Base-by-base conservation (phyloP, 2,888 invertebrate species). In the Criorhina ranunculi region DNA sequence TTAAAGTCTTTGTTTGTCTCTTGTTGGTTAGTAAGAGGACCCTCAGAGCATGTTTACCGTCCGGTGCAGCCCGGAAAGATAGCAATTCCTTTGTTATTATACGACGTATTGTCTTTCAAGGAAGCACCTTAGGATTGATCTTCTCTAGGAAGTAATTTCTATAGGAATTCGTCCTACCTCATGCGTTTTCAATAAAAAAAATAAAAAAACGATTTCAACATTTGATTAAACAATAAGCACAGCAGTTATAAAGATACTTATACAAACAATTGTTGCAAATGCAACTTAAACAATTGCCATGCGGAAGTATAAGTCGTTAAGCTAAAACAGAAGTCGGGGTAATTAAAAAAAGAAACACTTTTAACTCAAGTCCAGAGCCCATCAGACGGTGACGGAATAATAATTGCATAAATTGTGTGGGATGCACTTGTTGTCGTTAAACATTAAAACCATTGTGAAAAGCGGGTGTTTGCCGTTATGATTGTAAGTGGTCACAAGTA, bases 311-410 rank as follows among this genome's bases (percentile, higher is more conserved):
- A 7, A 51, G 9, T 15, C 49, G 40, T 42, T 42, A 24, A 57
- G 51, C 49, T 33, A 4, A 64, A 78, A 57, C 72, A 33, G 55
- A 73, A 33, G 35, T 12, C 44, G 33, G 31, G 15, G 40, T 7
- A 33, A 42, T 5, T 29, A 19, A 60, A 31, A 51, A 53, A 12
- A 37, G 2, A 51, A 35, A 66, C 64, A 66, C 40, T 73, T 53
- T 73, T n/a, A 64, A 59, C 66, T 55, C 29, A 17, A 51, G 60
- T 73, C 66, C 37, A 53, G 44, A 62, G 37, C 53, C 46, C 59
- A 73, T 12, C 42, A 67, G 60, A 69, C 75, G 67, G 75, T 80
- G 60, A 80, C 80, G 59, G 59, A 49, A 49, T 29, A 35, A 53
- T 24, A 15, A 17, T 31, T 31, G 8, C 35, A 42, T 33, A 42